Evolutionary conservation across 2,113 vertebrate genomes (phyloP).

Genomic region (Boleophthalmus pectinirostris): DNA sequence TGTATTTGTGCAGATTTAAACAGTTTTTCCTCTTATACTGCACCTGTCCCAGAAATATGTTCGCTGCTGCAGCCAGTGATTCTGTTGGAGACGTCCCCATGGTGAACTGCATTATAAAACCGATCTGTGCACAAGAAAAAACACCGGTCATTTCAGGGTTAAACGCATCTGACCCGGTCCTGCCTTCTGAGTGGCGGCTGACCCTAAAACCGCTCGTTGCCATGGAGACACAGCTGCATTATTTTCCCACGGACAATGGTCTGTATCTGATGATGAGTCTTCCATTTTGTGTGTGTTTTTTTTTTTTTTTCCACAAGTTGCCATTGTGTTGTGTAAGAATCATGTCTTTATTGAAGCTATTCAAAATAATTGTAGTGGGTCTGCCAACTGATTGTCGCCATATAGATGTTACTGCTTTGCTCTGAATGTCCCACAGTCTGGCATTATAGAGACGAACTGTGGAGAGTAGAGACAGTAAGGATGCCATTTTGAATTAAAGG

Average conservation of each 20-base stretch:
- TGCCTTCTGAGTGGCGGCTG: neutral
- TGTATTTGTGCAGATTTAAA: neutral
- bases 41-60: constrained; percentile 89
- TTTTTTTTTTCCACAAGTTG: no score
- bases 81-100: constrained; percentile 86
- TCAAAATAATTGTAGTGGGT: no score
- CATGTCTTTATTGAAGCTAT: no score
- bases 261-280: neutral
- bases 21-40: neutral
- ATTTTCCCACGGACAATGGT: neutral
- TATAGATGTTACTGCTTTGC: no score
- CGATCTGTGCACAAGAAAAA: constrained; percentile 72
- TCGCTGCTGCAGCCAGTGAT: constrained; percentile 85
- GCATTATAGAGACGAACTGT: no score
- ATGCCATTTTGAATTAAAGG: no score
- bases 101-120: constrained; percentile 83
- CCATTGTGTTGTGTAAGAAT: no score
- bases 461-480: no score
- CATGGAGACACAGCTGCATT: neutral
- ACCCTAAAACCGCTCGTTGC: neutral
- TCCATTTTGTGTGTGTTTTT: no score
- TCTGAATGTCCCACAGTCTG: no score
- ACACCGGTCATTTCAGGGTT: neutral
- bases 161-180: neutral
- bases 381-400: no score